Evolutionary conservation across 2,888 invertebrate species (phyloP), one percentile per base, ranked within the genome.

Genomic region (Torymus auratus): DNA sequence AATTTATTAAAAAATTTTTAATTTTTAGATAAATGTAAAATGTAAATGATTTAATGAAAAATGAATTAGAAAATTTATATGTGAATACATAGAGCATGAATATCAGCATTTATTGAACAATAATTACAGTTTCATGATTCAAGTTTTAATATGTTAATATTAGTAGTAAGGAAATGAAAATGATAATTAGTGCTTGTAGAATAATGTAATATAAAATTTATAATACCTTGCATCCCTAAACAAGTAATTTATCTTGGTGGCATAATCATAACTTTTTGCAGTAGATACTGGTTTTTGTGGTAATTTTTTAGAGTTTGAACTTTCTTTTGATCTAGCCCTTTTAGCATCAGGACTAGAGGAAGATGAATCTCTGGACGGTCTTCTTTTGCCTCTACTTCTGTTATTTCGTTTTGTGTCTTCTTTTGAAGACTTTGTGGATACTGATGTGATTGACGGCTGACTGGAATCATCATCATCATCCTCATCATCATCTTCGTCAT

Each of bases 161-260:
- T 41, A 41, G 41, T 41, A 41, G 41, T 41, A 7, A 41, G 12
- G 1, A 41, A 69, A 58, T 69, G 11, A 41, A 64, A 58, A 52
- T 2, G 28, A 15, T 52, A 23, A 41, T 50, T 28, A 67, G 7
- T 50, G 62, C 12, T 4, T 20, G 28, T n/a, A 4, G n/a, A 62
- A n/a, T 41, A 41, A 41, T 41, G 41, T 41, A 41, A 41, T 41
- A 41, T 41, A 41, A 41, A 41, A 41, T 41, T 41, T 41, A 28
- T 41, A 41, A 80, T 88, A 91, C 84, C 94, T 94, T 69, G 99
- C 96, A 90, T 98, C 98, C 85, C 98, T 94, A 91, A 99, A 98
- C 85, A 99, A 93, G 91, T 98, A 98, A 92, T 97, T 98, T 84
- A 99, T 91, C 92, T 97, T 96, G 28, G 96, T 96, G 92, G 95